phyloP scores from a whole-genome alignment of 64 coral and sea anemone species.

The Stichodactyla mertensii region DNA sequence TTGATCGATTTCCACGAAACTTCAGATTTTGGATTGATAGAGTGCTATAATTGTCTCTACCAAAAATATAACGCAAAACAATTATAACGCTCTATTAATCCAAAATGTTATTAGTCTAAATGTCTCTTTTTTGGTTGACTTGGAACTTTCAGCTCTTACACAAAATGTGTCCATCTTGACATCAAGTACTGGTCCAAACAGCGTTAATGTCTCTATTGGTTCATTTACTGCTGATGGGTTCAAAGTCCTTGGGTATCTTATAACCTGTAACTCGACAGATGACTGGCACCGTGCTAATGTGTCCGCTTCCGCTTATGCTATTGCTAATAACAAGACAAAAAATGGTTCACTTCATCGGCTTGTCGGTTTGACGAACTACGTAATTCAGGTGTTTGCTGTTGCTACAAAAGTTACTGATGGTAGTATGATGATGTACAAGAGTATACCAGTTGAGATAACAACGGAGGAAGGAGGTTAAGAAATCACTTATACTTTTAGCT shows the following conservation, averaged over 20 bases:
- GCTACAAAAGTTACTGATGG: background rate
- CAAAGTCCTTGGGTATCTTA: background rate
- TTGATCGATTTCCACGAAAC: too few species aligned
- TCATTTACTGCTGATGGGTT: background rate
- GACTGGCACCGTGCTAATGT: background rate
- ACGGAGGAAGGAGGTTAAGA: background rate
- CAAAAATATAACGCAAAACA: too few species aligned
- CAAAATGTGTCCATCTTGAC: background rate
- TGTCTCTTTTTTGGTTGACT: too few species aligned
- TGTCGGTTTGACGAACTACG: too few species aligned
- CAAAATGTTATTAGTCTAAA: too few species aligned
- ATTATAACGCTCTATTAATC: too few species aligned
- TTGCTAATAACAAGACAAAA: background rate
- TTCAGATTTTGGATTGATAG: too few species aligned
- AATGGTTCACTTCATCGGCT: too few species aligned
- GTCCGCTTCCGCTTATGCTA: background rate
- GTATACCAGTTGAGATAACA: background rate
- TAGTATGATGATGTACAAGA: background rate
- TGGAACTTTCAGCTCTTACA: background rate
- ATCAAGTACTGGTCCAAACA: background rate
- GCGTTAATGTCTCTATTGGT: background rate
- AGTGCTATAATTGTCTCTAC: too few species aligned
- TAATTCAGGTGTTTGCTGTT: too few species aligned
- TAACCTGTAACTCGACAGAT: background rate
- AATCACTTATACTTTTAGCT: too few species aligned